Base-by-base conservation (phyloP, 2,888 invertebrate genomes). In the Brachyptera risi region DNA sequence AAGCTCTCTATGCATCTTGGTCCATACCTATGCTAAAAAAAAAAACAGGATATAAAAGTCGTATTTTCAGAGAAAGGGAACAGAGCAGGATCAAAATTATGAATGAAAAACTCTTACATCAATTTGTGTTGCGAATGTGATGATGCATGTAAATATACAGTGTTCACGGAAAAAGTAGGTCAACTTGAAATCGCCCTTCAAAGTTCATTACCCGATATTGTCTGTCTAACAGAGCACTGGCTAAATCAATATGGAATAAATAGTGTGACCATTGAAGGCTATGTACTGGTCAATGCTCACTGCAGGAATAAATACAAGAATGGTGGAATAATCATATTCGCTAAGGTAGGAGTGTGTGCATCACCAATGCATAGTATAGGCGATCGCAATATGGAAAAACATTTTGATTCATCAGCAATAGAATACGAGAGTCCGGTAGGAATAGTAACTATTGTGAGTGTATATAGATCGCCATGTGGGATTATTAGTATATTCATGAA, bases 181-280 rank as follows among this genome's bases (percentile, higher is more conserved):
- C n/a, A n/a, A n/a, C n/a, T n/a, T n/a, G n/a, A n/a, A n/a, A n/a
- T n/a, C n/a, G n/a, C n/a, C n/a, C n/a, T n/a, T n/a, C n/a, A n/a
- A n/a, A n/a, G n/a, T n/a, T n/a, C n/a, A n/a, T n/a, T n/a, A n/a
- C n/a, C n/a, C n/a, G 21, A 3, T 11, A 19, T 19, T 15, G 3
- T 42, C 17, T 42, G 42, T 42, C 19, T 42, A 2, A 42, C 42
- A n/a, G 42, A 42, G 21, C 42, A 42, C 42, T 42, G 42, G 42
- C 42, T 42, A 4, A 17, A 9, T 3, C 19, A 2, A 3, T 19
- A 15, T 21, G 42, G 21, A 15, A 4, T 17, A 19, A 21, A 42
- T 17, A 19, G 21, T 21, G 2, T 42, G 42, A 11, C 3, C 42
- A 42, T 42, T 19, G 42, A 42, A 3, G 42, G 42, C 1, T 42